Evolutionary conservation across 2,113 vertebrate genomes (phyloP).

Genomic region (Stictonetta naevosa): DNA sequence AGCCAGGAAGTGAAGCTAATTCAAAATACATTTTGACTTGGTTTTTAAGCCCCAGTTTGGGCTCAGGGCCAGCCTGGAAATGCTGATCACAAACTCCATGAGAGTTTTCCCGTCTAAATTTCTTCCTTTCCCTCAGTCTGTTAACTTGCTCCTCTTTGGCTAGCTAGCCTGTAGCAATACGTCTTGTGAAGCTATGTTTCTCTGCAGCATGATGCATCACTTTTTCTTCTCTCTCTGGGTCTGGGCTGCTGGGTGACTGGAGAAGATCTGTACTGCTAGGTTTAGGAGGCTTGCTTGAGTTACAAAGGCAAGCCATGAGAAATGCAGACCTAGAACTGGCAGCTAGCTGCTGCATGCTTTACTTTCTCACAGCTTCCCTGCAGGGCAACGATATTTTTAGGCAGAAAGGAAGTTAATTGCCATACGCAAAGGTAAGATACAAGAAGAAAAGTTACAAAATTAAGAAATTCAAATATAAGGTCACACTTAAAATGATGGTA

Average conservation of each 20-base stretch:
- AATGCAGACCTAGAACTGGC: neutral
- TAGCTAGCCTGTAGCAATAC: neutral
- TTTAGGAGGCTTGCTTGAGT: neutral
- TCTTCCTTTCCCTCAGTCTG: neutral
- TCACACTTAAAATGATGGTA: neutral
- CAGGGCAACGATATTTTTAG: neutral
- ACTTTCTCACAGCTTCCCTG: neutral
- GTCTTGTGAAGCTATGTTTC: neutral
- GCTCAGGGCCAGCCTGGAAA: conserved; percentile 24
- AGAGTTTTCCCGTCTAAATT: conserved; percentile 10
- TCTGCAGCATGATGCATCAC: neutral
- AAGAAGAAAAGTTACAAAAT: neutral
- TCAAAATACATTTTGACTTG: conserved; percentile 56
- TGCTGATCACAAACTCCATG: neutral
- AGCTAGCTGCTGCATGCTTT: neutral
- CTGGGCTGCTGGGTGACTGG: neutral
- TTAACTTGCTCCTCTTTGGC: neutral
- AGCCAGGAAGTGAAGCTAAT: conserved; percentile 60
- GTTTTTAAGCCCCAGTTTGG: conserved; percentile 11
- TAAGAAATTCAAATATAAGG: neutral
- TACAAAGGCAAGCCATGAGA: neutral
- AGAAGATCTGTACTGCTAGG: neutral
- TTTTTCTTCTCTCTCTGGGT: neutral
- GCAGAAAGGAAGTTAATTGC: neutral
- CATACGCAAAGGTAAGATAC: neutral